Percentiles rank a stretch among this genome's conserved stretches.
Evolutionary conservation across 2,888 invertebrate genomes (phyloP).

Genomic region (Noctuana brunneofusca): DNA sequence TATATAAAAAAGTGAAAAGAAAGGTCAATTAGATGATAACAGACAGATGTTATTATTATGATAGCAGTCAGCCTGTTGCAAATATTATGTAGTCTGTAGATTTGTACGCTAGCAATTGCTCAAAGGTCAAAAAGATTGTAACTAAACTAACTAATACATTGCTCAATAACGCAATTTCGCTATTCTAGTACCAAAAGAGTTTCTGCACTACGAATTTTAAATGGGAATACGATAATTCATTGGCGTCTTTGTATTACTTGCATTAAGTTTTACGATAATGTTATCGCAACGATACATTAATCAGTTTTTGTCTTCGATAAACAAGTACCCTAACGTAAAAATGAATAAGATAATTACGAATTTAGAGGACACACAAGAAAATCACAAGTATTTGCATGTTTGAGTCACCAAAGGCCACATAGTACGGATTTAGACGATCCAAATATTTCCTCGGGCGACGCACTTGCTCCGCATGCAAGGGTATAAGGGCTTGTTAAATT

Average conservation of each 20-base stretch:
- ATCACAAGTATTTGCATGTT: constrained; percentile 49
- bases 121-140: no score
- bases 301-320: no score
- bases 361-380: constrained; percentile 39
- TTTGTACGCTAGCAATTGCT: no score
- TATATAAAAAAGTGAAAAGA: neutral
- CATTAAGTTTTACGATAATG: no score
- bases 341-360: neutral
- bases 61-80: neutral
- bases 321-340: neutral
- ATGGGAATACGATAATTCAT: no score
- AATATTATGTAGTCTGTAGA: neutral
- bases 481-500: constrained; percentile 12
- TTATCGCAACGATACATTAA: no score
- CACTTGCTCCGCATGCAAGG: constrained; percentile 46
- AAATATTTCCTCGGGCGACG: constrained; percentile 77
- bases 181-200: no score
- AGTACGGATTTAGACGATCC: constrained; percentile 73
- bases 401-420: constrained; percentile 74
- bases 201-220: no score
- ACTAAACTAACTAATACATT: no score
- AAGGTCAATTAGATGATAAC: neutral
- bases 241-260: no score
- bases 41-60: neutral
- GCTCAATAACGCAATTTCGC: no score